Conservation (phyloP, 2,888 invertebrate species). For the Penaeus monodon region DNA sequence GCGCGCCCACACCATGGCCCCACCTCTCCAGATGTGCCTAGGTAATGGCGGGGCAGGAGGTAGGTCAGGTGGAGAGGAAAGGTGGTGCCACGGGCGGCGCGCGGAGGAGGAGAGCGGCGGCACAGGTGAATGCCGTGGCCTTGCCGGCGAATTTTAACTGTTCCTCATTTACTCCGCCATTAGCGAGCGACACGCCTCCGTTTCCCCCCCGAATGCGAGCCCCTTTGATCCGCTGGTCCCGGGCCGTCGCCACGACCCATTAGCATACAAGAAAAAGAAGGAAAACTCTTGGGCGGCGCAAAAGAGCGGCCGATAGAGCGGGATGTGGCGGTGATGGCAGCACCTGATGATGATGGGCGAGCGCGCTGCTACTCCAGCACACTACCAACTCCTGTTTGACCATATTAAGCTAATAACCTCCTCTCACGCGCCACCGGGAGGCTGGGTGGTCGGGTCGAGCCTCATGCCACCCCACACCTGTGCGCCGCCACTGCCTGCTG, state of each 20-base stretch:
- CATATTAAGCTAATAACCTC: constrained; percentile 41
- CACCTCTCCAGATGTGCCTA: not conserved
- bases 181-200: not conserved
- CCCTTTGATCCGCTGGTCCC: too few relatives aligned
- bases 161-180: not conserved
- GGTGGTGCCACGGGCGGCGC: not conserved
- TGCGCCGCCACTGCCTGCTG: not conserved
- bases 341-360: not conserved
- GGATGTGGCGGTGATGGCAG: not conserved
- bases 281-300: not conserved
- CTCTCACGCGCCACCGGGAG: constrained; percentile 32
- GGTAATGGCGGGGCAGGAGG: not conserved
- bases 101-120: not conserved
- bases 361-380: not conserved
- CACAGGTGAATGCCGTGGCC: constrained; percentile 6
- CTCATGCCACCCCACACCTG: constrained; percentile 6
- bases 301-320: not conserved
- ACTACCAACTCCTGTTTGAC: constrained; percentile 40
- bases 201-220: not conserved
- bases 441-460: constrained; percentile 22
- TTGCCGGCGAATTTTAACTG: not conserved
- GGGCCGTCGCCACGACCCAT: too few relatives aligned
- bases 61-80: constrained; percentile 6
- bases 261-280: too few relatives aligned
- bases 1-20: not conserved